These are phyloP conservation scores for Plecotus auritus DNA, from an alignment of 2,113 vertebrate genomes.

Conservation along the genomic window DNA sequence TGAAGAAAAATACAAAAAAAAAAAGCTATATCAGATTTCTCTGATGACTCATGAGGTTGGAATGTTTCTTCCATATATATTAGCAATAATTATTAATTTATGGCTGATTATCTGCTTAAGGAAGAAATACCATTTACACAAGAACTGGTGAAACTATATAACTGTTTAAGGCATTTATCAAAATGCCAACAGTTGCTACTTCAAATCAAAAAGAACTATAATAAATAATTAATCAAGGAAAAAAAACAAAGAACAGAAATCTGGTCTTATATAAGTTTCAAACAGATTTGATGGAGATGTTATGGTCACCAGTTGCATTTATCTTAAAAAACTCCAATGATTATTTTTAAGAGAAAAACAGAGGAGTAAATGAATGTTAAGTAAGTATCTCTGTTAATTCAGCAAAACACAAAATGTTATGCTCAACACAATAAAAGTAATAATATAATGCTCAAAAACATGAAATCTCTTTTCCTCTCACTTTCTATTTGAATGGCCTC, in stretches of 20 bases:
- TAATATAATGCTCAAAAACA: neutral
- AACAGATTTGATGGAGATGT: neutral
- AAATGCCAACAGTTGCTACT: constrained; percentile 24
- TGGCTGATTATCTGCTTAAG: neutral
- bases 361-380: neutral
- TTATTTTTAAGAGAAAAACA: constrained; percentile 19
- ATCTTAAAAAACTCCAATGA: constrained; percentile 5
- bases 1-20: constrained; percentile 49
- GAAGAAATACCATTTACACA: neutral
- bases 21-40: neutral
- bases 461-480: neutral
- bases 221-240: neutral
- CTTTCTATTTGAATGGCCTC: neutral
- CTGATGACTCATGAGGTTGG: neutral
- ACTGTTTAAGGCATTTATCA: constrained; percentile 21
- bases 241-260: neutral
- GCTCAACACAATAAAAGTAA: neutral
- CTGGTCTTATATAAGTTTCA: neutral
- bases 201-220: constrained; percentile 36
- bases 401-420: constrained; percentile 14
- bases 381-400: constrained; percentile 1
- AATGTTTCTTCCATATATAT: neutral
- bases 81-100: constrained; percentile 26
- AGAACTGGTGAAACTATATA: constrained; percentile 23
- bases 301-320: neutral